A percentile compares a stretch with the other conserved stretches of the same genome.
phyloP scores from a whole-genome alignment of 2,113 vertebrate species.

The Zosterops hypoxanthus region DNA sequence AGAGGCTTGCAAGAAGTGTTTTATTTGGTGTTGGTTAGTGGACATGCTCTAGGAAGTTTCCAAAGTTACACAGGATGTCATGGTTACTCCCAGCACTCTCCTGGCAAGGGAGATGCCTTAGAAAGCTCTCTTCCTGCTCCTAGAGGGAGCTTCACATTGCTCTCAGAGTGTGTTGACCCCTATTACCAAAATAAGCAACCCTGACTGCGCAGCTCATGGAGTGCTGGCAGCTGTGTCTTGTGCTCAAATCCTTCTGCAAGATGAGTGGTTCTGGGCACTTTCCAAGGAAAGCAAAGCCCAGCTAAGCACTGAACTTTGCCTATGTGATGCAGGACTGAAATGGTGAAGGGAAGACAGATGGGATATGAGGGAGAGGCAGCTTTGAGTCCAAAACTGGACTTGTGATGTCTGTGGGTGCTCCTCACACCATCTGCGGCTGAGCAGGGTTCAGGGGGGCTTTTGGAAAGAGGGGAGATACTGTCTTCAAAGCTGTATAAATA shows the following conservation, averaged over 20 bases:
- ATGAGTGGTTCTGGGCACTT: background rate
- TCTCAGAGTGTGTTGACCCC: background rate
- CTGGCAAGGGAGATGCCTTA: background rate
- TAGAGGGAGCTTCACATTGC: fast-evolving
- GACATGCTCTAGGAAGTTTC: background rate
- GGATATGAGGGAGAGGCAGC: background rate
- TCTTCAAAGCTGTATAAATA: background rate
- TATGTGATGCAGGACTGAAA: background rate
- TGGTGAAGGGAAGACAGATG: background rate
- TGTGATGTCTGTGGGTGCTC: background rate
- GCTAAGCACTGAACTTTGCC: background rate
- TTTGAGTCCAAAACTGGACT: background rate
- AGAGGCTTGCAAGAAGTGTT: background rate
- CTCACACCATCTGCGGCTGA: background rate
- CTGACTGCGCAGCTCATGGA: background rate
- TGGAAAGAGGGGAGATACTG: background rate
- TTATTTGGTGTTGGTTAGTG: background rate
- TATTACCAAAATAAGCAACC: background rate
- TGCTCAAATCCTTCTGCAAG: background rate
- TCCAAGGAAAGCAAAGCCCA: background rate
- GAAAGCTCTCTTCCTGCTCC: background rate
- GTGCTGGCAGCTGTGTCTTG: background rate
- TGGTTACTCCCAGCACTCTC: background rate
- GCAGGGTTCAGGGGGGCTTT: background rate
- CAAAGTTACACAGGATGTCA: background rate